These are phyloP conservation scores for Urocitellus parryii DNA, from an alignment of 2,113 vertebrate species.

Conservation along the genomic window DNA sequence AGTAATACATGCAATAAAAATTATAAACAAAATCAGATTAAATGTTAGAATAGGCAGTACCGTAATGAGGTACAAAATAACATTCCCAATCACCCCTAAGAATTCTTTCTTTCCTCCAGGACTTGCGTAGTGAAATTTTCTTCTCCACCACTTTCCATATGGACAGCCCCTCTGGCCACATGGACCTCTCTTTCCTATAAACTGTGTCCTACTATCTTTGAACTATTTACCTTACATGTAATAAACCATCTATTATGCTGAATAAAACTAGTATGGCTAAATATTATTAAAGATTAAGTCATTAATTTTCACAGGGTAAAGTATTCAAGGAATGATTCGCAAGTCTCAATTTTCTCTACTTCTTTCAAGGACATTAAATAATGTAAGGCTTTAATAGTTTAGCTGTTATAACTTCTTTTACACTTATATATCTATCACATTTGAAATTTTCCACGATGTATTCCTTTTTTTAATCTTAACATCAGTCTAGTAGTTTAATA, in stretches of 20 bases:
- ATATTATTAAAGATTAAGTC: conserved; percentile 9
- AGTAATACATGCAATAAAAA: background rate
- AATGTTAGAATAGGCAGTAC: background rate
- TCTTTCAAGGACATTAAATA: conserved; percentile 1
- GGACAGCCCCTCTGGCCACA: background rate
- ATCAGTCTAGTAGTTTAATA: background rate
- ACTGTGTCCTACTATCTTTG: background rate
- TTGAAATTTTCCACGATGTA: background rate
- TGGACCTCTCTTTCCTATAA: background rate
- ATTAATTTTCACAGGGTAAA: background rate
- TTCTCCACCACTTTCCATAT: background rate
- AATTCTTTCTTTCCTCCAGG: background rate
- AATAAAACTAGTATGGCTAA: background rate
- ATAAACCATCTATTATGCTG: background rate
- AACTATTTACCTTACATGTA: background rate
- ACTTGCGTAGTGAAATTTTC: background rate
- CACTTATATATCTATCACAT: background rate
- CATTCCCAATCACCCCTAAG: background rate
- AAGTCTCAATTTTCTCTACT: background rate
- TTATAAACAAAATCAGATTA: background rate
- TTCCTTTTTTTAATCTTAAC: background rate
- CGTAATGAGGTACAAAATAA: background rate
- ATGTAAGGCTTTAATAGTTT: background rate
- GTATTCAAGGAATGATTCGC: background rate
- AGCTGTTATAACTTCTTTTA: conserved; percentile 40